Percentiles rank a stretch among this genome's conserved stretches.
phyloP scores from a whole-genome alignment of 2,797 vertebrate genomes.

The Lindbergichthys nudifrons region DNA sequence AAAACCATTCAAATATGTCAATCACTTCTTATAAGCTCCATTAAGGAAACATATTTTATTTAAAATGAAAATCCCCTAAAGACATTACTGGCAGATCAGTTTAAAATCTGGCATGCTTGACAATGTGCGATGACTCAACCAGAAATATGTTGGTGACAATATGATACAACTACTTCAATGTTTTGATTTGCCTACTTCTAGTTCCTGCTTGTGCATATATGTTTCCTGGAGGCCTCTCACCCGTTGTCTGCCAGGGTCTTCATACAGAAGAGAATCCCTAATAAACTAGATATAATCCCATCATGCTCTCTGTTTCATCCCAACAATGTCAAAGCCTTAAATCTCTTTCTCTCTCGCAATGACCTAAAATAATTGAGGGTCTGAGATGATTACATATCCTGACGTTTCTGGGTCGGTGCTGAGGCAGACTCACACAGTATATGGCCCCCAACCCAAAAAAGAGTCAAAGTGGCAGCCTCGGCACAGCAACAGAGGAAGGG shows the following conservation, averaged over 20 bases:
- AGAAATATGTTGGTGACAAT: constrained; percentile 6
- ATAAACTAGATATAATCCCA: constrained; percentile 32
- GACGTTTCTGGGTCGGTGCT: constrained; percentile 74
- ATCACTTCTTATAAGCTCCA: neutral
- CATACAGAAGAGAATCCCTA: neutral
- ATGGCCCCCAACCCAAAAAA: constrained; percentile 37
- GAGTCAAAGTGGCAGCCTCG: constrained; percentile 9
- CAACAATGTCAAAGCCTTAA: constrained; percentile 11
- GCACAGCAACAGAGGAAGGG: constrained; percentile 37
- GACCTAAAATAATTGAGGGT: constrained; percentile 64
- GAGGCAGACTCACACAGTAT: constrained; percentile 46
- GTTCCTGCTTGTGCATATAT: neutral
- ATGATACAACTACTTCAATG: constrained; percentile 17
- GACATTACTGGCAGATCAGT: constrained; percentile 5
- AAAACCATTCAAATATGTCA: too few relatives aligned
- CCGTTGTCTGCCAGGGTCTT: neutral
- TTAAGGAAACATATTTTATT: neutral
- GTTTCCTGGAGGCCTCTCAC: neutral
- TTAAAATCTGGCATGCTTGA: constrained; percentile 10
- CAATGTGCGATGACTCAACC: neutral
- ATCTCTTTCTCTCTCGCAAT: constrained; percentile 38
- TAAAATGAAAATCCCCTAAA: neutral
- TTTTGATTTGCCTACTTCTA: constrained; percentile 22
- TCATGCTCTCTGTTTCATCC: constrained; percentile 37
- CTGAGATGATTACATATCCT: constrained; percentile 60